Evolutionary conservation across 1,140 invertebrate species (phyloP).

Genomic region (Thaumatotibia leucotreta): DNA sequence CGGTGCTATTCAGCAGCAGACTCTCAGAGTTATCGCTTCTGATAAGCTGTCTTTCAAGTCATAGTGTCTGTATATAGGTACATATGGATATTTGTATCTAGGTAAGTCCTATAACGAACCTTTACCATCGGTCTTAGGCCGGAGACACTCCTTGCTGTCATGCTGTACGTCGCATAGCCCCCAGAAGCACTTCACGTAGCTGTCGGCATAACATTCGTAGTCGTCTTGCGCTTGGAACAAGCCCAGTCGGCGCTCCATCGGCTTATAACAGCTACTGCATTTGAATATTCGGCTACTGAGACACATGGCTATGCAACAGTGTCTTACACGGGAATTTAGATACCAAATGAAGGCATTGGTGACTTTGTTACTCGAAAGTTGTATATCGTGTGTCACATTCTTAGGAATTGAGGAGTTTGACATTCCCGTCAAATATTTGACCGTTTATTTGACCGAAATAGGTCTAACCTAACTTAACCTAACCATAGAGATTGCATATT

Average conservation of each 20-base stretch:
- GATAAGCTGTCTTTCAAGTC: no score
- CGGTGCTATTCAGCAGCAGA: no score
- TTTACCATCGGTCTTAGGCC: conserved; percentile 23
- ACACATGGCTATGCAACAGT: not conserved
- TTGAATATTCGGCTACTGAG: not conserved
- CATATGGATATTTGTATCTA: no score
- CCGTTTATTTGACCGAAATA: no score
- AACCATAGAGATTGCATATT: no score
- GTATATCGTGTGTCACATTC: not conserved
- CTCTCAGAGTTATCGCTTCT: no score
- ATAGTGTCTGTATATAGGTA: no score
- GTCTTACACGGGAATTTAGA: not conserved
- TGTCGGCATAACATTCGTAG: conserved; percentile 47
- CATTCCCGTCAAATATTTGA: not conserved
- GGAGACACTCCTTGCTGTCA: conserved; percentile 37
- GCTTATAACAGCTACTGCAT: conserved; percentile 39
- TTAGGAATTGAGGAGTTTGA: not conserved
- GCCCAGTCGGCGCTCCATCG: conserved; percentile 31
- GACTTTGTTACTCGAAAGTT: not conserved
- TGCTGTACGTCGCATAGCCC: conserved; percentile 49
- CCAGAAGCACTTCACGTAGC: conserved; percentile 62
- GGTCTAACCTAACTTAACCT: no score
- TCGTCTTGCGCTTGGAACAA: conserved; percentile 39
- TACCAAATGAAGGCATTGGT: not conserved
- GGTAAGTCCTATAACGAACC: no score